Evolutionary conservation across 2,888 invertebrate species (phyloP).

Genomic region (Girardia tigrina): DNA sequence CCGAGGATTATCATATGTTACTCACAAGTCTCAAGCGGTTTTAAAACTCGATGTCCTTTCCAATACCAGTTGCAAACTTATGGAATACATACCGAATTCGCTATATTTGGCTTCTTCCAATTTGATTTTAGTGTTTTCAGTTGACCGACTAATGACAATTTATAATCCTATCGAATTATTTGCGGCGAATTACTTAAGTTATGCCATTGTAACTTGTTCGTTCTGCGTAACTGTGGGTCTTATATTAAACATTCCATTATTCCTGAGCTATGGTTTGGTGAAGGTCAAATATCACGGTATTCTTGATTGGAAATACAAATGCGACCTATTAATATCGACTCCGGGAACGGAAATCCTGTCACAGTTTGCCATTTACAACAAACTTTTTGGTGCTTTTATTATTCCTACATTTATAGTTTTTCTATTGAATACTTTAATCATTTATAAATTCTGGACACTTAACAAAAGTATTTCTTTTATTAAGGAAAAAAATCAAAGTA

Average conservation of each 20-base stretch:
- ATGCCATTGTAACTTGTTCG: constrained; percentile 11
- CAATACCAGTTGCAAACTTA: constrained; percentile 35
- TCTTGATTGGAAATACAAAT: constrained; percentile 23
- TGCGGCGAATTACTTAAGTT: constrained; percentile 26
- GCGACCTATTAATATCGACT: constrained; percentile 13
- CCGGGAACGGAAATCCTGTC: background rate
- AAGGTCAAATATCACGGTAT: constrained; percentile 21
- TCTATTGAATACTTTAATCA: constrained; percentile 26
- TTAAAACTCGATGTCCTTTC: constrained; percentile 34
- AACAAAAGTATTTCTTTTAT: background rate
- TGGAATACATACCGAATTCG: constrained; percentile 37
- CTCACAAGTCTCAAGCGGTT: background rate
- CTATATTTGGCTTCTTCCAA: constrained; percentile 36
- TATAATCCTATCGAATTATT: constrained; percentile 33
- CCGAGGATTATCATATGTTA: constrained; percentile 34
- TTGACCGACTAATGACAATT: constrained; percentile 36
- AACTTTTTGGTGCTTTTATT: constrained; percentile 33
- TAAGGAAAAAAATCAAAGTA: background rate
- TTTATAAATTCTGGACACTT: constrained; percentile 16
- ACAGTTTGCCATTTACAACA: constrained; percentile 10
- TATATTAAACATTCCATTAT: constrained; percentile 29
- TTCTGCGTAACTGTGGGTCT: background rate
- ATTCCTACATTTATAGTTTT: constrained; percentile 31
- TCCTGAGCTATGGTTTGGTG: constrained; percentile 9
- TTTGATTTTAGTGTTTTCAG: constrained; percentile 28